Evolutionary conservation across 2,888 invertebrate genomes (phyloP), one percentile per base, ranked within the genome.

Genomic region (Nemurella pictetii): DNA sequence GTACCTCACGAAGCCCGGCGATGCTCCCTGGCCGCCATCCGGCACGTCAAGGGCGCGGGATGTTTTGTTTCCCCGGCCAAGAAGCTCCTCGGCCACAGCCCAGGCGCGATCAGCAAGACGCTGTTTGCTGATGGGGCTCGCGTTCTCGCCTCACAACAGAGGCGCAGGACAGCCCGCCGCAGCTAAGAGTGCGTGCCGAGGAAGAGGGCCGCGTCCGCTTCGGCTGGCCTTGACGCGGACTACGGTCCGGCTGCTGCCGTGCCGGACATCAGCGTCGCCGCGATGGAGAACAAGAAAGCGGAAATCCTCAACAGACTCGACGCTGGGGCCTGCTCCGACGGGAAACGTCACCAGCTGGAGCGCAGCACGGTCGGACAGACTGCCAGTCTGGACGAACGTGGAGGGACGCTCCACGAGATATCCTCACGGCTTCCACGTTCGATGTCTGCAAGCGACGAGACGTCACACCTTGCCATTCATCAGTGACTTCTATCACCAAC

Each of bases 231-330:
- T 27, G 85, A 85, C 72, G 29, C 15, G 25, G 85, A 85, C 4
- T 85, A 85, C 80, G 84, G 85, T 0, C 81, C 81, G 9, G 20
- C 80, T 28, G 82, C 85, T 9, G 85, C 82, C 25, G 73, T 85
- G 20, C 32, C 80, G 2, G 84, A 85, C 29, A 81, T 85, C 27
- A 30, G 20, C 20, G 55, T n/a, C 28, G 28, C 29, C 15, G 84
- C 32, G 35, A 20, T 82, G n/a, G 35, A 35, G 20, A 20, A 20
- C 15, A 30, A 55, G 27, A 85, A 73, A 75, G 32, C 35, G 15
- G 32, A 29, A 7, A 4, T 84, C n/a, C 32, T 85, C 2, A 20
- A n/a, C 3, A 26, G 20, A 20, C 35, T 85, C 20, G 32, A 72
- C 25, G 85, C 26, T 15, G 75, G 30, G 20, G 77, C 75, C 0